Conservation (phyloP, 2,113 vertebrate species). For the Phaethon lepturus region DNA sequence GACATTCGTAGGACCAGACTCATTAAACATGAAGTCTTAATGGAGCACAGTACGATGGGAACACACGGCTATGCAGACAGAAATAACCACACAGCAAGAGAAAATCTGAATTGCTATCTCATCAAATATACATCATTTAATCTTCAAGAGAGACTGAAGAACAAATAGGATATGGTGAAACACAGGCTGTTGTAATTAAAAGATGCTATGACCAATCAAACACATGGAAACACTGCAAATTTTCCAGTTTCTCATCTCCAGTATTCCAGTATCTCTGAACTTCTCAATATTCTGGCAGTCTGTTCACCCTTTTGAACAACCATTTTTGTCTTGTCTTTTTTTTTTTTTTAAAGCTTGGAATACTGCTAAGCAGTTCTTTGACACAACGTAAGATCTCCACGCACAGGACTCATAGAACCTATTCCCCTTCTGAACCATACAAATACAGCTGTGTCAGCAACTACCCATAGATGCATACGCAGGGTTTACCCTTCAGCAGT, state of each 20-base stretch:
- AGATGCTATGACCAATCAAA: neutral
- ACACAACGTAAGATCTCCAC: fast-evolving
- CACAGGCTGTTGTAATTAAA: neutral
- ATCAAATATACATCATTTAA: neutral
- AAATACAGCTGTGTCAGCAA: neutral
- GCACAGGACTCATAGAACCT: neutral
- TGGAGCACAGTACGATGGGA: neutral
- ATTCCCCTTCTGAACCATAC: neutral
- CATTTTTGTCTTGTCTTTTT: neutral
- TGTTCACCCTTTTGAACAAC: neutral
- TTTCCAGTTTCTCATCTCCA: neutral
- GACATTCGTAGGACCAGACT: neutral
- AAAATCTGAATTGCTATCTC: fast-evolving
- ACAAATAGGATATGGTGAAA: neutral
- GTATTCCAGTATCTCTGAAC: neutral
- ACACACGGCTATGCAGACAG: neutral
- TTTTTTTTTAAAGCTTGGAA: neutral
- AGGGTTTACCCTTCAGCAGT: neutral
- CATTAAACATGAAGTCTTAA: neutral
- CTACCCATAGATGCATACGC: fast-evolving
- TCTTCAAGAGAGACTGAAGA: neutral
- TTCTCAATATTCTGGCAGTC: neutral
- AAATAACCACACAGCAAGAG: neutral
- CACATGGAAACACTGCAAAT: neutral
- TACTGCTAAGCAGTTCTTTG: neutral